Conservation (phyloP, 2,888 invertebrate genomes). For the Metacarcinus magister region DNA sequence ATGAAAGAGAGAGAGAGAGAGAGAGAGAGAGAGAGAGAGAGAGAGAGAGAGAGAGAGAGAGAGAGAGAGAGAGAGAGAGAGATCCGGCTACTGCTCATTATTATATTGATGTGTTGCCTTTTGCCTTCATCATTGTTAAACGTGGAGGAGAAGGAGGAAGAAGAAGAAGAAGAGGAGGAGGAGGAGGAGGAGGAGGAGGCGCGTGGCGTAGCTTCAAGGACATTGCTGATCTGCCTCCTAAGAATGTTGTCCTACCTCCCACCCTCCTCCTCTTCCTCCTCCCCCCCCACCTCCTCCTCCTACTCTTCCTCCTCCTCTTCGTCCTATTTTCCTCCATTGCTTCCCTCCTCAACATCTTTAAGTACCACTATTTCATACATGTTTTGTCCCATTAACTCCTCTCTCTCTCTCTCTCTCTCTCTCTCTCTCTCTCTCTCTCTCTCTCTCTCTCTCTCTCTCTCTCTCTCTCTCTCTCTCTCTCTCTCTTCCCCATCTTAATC, state of each 20-base stretch:
- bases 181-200: background rate
- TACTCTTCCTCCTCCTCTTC: background rate
- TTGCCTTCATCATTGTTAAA: background rate
- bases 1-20: background rate
- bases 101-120: background rate
- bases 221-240: background rate
- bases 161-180: background rate
- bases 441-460: background rate
- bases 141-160: background rate
- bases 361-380: background rate
- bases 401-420: slow-evolving; percentile 55
- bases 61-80: slow-evolving; percentile 48
- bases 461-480: background rate
- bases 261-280: background rate
- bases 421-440: slow-evolving; percentile 43
- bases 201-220: slow-evolving; percentile 48
- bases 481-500: background rate
- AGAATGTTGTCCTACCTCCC: background rate
- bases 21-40: background rate
- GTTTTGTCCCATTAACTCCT: background rate
- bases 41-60: slow-evolving; percentile 42
- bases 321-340: too few species aligned
- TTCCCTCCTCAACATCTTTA: background rate
- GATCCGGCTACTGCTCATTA: background rate
- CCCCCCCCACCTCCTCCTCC: background rate